Evolutionary conservation across 2,888 invertebrate genomes (phyloP).

Genomic region (Scaptomyza cyrtandrae): DNA sequence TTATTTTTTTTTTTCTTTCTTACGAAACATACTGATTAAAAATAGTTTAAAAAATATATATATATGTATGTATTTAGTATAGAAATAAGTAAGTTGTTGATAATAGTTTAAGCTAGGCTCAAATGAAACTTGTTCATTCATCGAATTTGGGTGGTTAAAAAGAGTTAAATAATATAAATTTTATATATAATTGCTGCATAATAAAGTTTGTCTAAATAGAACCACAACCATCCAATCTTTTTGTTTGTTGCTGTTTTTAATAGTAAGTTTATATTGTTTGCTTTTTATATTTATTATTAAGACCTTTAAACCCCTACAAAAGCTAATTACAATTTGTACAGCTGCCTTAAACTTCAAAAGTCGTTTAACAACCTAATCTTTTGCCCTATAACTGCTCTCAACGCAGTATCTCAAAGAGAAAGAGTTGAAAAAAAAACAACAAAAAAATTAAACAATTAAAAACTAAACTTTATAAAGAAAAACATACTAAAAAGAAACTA

Average conservation of each 20-base stretch:
- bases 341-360: constrained; percentile 35
- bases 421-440: constrained; percentile 10
- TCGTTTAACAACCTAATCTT: constrained; percentile 4
- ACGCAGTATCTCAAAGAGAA: constrained; percentile 44
- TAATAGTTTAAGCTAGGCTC: constrained; percentile 45
- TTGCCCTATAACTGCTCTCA: constrained; percentile 17
- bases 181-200: constrained; percentile 30
- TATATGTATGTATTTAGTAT: constrained; percentile 51
- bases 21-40: constrained; percentile 32
- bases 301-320: constrained; percentile 67
- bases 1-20: constrained; percentile 19
- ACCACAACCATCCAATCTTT: constrained; percentile 83
- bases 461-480: constrained; percentile 37
- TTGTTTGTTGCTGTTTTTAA: constrained; percentile 16
- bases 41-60: constrained; percentile 35
- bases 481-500: constrained; percentile 44
- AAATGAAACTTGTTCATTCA: constrained; percentile 39
- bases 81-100: constrained; percentile 41
- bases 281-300: constrained; percentile 24
- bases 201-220: constrained; percentile 72
- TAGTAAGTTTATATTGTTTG: constrained; percentile 9
- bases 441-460: constrained; percentile 19
- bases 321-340: constrained; percentile 75
- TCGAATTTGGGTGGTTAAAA: constrained; percentile 41
- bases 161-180: constrained; percentile 35